A percentile compares a stretch with the other conserved stretches of the same genome.
These are phyloP conservation scores for Tineola bisselliella DNA, from an alignment of 2,888 invertebrate species.

Conservation along the genomic window DNA sequence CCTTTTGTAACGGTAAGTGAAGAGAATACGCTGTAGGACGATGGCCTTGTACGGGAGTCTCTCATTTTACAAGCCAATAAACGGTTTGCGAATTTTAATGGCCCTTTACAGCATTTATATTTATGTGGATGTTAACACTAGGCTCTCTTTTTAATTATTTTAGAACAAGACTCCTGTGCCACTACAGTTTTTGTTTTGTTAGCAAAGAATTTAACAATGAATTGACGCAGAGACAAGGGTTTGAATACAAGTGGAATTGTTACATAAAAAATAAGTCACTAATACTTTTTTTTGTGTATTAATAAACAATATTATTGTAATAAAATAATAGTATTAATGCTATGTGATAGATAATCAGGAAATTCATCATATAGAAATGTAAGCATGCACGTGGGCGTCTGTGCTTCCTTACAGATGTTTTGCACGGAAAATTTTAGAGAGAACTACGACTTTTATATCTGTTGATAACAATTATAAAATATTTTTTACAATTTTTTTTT, in stretches of 20 bases:
- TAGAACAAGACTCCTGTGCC: neutral
- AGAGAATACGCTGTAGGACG: neutral
- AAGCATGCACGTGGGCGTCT: no score
- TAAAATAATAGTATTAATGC: no score
- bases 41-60: constrained; percentile 41
- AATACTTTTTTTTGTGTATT: no score
- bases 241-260: neutral
- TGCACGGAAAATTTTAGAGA: no score
- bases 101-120: constrained; percentile 18
- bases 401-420: no score
- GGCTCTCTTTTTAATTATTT: constrained; percentile 8
- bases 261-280: neutral
- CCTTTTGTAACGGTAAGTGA: constrained; percentile 44
- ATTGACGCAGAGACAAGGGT: neutral
- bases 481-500: no score
- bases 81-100: constrained; percentile 46
- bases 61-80: constrained; percentile 40
- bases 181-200: neutral
- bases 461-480: no score
- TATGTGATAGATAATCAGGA: no score
- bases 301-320: no score
- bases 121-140: constrained; percentile 16
- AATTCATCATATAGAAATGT: no score
- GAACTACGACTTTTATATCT: no score
- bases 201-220: neutral